Base-by-base conservation (phyloP, 2,888 invertebrate species). In the Diarsia mendica region DNA sequence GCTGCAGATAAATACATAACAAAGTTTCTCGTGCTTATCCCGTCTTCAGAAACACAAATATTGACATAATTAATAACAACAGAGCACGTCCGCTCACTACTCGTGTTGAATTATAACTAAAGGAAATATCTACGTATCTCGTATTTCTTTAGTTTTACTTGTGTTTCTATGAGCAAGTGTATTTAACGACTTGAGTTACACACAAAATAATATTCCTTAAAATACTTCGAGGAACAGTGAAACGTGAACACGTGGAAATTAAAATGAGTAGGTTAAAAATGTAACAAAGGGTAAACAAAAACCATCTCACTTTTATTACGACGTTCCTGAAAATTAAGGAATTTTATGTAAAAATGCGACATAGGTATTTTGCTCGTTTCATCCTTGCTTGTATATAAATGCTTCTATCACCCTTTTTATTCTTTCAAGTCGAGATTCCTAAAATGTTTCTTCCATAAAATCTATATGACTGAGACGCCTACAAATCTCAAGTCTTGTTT, bases 21-120 rank as follows among this genome's bases (percentile, higher is more conserved):
- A 85, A 93, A 93, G 90, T 94, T 94, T 90, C 88, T 88, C 88
- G 84, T 90, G 86, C 91, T 92, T 92, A 93, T 92, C 92, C 85
- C 91, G 89, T 92, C 91, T 93, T 92, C 89, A 87, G 91, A 86
- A 92, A 90, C 91, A 92, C 93, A 93, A 94, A 94, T 93, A 94
- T 94, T 94, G 93, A 93, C 92, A 92, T 93, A 93, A 94, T 94
- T 94, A 94, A 93, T 93, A 94, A 91, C 88, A 92, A 91, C 92
- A 86, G 91, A 89, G 92, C 94, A 93, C 93, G 93, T 92, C 87
- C 91, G 89, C 87, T 87, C 85, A 85, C 90, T 92, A 91, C 92
- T 90, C 88, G 90, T 77, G 83, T 87, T 90, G 93, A 92, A 92
- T 94, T 89, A 90, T 89, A 92, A 91, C 89, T 90, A 90, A 89